A percentile compares a stretch with the other conserved stretches of the same genome.
phyloP scores from a whole-genome alignment of 2,888 invertebrate genomes.

The Ophonus ardosiacus region DNA sequence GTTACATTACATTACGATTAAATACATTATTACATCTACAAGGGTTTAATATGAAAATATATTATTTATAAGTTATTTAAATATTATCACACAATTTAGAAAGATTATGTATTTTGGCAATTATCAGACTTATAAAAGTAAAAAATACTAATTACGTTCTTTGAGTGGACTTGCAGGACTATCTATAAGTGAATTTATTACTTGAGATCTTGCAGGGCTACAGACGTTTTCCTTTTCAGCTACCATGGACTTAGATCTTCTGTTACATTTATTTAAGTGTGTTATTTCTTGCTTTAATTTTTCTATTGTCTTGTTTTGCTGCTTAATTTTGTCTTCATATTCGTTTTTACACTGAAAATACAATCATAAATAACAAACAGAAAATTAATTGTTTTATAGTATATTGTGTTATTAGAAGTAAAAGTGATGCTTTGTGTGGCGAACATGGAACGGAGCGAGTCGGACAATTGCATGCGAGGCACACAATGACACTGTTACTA shows the following conservation, averaged over 20 bases:
- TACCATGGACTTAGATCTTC: constrained; percentile 67
- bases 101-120: constrained; percentile 37
- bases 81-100: constrained; percentile 49
- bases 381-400: not conserved
- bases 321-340: constrained; percentile 65
- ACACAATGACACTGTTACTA: too few species aligned
- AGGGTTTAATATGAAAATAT: constrained; percentile 43
- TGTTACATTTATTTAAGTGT: constrained; percentile 64
- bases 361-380: constrained; percentile 5
- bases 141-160: constrained; percentile 73
- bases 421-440: too few species aligned
- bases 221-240: constrained; percentile 76
- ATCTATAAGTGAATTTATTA: constrained; percentile 66
- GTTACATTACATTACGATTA: constrained; percentile 11
- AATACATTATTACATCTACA: constrained; percentile 6
- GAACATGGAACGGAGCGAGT: too few species aligned
- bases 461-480: too few species aligned
- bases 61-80: constrained; percentile 37
- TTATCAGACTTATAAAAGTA: constrained; percentile 45
- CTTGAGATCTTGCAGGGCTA: constrained; percentile 73
- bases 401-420: too few species aligned
- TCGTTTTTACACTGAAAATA: constrained; percentile 52
- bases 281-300: constrained; percentile 73
- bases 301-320: constrained; percentile 74
- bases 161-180: constrained; percentile 75